phyloP scores from a whole-genome alignment of 2,888 invertebrate species.

The Phyllotreta cruciferae region DNA sequence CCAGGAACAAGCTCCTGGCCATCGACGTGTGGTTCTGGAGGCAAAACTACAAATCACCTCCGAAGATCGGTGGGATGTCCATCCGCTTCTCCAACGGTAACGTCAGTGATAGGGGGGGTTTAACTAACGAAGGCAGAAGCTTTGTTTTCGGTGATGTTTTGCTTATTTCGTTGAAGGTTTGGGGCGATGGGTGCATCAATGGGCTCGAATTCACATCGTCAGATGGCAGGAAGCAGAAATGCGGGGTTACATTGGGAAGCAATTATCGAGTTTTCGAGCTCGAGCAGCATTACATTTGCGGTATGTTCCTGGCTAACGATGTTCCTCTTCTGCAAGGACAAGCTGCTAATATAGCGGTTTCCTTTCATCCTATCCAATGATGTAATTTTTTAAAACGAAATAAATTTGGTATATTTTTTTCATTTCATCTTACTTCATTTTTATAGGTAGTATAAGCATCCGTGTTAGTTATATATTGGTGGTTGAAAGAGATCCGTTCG shows the following conservation, averaged over 20 bases:
- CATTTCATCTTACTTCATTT: no score
- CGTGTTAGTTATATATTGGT: no score
- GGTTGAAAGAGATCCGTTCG: slow-evolving; percentile 13
- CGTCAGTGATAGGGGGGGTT: background rate
- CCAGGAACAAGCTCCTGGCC: slow-evolving; percentile 8
- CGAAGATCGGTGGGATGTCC: slow-evolving; percentile 19
- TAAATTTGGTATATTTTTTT: no score
- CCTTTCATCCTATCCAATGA: slow-evolving; percentile 12
- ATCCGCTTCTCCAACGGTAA: slow-evolving; percentile 11
- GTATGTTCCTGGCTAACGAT: slow-evolving; percentile 21
- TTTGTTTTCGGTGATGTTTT: slow-evolving; percentile 7
- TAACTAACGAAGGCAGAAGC: slow-evolving; percentile 9
- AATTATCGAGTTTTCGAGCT: slow-evolving; percentile 12
- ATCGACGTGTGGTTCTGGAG: slow-evolving; percentile 24
- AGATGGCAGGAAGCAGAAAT: slow-evolving; percentile 12
- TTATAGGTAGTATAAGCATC: no score
- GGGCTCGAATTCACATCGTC: slow-evolving; percentile 19
- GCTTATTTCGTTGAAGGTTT: slow-evolving; percentile 9
- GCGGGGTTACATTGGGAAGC: background rate
- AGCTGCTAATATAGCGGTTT: slow-evolving; percentile 25
- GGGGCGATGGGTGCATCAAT: slow-evolving; percentile 20
- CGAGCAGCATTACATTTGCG: slow-evolving; percentile 15
- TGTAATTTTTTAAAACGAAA: background rate
- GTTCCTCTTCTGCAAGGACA: slow-evolving; percentile 13
- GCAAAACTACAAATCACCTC: slow-evolving; percentile 4